Evolutionary conservation across 1,140 invertebrate species (phyloP), one percentile per base, ranked within the genome.

Genomic region (Drosophila leontia): DNA sequence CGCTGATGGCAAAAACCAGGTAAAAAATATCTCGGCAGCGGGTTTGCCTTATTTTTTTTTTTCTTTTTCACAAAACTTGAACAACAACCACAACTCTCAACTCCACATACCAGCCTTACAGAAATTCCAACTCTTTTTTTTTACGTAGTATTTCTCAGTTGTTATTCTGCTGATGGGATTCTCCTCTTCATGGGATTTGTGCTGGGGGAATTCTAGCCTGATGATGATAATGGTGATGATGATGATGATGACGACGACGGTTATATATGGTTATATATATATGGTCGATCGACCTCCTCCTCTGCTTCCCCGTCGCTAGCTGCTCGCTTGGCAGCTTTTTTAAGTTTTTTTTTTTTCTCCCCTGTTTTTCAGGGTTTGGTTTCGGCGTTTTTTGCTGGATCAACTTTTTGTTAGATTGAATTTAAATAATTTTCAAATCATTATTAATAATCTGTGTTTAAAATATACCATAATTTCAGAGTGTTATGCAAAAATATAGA

Each of bases 1-100:
- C 92, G 92, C 92, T 92, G 80, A 92, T 92, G 92, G 92, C 92
- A 92, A 91, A 85, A 92, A 92, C 91, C 91, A 92, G 91, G 82
- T 88, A 88, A 74, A 56, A 72, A 72, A 61, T 72, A 72, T 90
- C 88, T 75, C 62, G 70, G 37, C 72, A 78, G 64, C 50, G 37
- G 35, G 51, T 84, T 82, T 88, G 62, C 70, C 48, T 65, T 60
- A 65, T 53, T 48, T 48, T 26, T 13, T 23, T 11, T 45, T 7
- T 26, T 26, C 26, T 48, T 26, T 39, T 56, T 42, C 62, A 77
- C 55, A 67, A 68, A 77, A 59, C 61, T 78, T 51, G 55, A 68
- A 78, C 58, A 78, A 78, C 44, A 65, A 59, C 59, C 53, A 76
- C 58, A 59, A 42, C 34, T 59, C 53, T 64, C 32, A 68, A 35